Evolutionary conservation across 2,797 vertebrate genomes (phyloP).

Genomic region (Aeoliscus strigatus): DNA sequence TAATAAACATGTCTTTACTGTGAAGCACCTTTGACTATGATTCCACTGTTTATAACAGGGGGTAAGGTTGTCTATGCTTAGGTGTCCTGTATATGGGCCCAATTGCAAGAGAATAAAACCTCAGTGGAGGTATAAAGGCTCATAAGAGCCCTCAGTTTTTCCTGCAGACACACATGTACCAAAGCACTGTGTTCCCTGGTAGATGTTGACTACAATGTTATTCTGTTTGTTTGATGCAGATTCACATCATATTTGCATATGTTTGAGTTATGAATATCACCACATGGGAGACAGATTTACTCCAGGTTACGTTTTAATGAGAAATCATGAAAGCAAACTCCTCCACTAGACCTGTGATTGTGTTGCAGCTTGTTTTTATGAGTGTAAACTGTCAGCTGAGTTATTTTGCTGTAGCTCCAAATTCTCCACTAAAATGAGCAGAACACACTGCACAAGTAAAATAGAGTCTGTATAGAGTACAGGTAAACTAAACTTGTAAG

Average conservation of each 20-base stretch:
- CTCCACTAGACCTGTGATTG: conserved; percentile 33
- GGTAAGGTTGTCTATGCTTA: background rate
- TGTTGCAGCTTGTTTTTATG: conserved; percentile 48
- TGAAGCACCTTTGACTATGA: conserved; percentile 5
- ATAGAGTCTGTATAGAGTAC: conserved; percentile 3
- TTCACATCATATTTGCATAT: conserved; percentile 57
- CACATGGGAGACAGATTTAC: conserved; percentile 54
- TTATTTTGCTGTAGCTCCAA: conserved; percentile 22
- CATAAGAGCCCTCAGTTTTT: conserved; percentile 23
- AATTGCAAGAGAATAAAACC: conserved; percentile 16
- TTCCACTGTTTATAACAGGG: conserved; percentile 1
- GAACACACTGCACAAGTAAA: conserved; percentile 31
- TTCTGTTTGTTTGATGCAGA: conserved; percentile 52
- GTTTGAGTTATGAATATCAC: conserved; percentile 55
- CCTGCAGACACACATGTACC: conserved; percentile 17
- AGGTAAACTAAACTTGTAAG: conserved; percentile 10
- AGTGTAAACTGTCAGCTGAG: conserved; percentile 34
- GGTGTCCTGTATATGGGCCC: background rate
- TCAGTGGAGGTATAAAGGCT: conserved; percentile 14
- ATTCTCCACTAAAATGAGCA: conserved; percentile 31
- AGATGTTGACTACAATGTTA: conserved; percentile 57
- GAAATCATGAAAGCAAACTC: conserved; percentile 52
- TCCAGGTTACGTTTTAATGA: conserved; percentile 73
- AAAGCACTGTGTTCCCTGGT: conserved; percentile 45
- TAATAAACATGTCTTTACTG: conserved; percentile 18